Conservation (phyloP, 2,888 invertebrate genomes). For the Heteromyza rotundicornis region DNA sequence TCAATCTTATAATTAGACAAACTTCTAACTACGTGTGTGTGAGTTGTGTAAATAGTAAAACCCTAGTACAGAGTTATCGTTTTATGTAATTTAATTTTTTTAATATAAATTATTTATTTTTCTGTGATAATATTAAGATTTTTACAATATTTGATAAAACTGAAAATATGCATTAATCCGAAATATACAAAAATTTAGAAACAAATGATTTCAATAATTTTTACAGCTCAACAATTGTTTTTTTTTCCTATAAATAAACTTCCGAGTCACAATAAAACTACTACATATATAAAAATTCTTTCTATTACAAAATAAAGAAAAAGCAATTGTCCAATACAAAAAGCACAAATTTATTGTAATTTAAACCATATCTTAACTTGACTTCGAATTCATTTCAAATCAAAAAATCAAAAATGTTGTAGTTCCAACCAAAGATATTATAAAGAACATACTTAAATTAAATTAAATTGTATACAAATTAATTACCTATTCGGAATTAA, state of each 20-base stretch:
- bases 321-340: too few relatives aligned
- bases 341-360: background rate
- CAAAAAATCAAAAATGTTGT: constrained; percentile 37
- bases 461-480: background rate
- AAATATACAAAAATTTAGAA: constrained; percentile 10
- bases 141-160: too few relatives aligned
- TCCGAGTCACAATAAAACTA: too few relatives aligned
- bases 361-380: background rate
- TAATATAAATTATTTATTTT: constrained; percentile 48
- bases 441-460: too few relatives aligned
- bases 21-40: background rate
- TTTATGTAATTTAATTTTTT: background rate
- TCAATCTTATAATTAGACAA: constrained; percentile 12
- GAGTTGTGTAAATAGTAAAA: too few relatives aligned
- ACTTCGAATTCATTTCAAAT: too few relatives aligned
- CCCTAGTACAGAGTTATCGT: background rate
- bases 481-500: background rate
- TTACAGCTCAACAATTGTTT: too few relatives aligned
- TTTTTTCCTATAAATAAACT: too few relatives aligned
- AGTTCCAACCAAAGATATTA: constrained; percentile 51
- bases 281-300: too few relatives aligned
- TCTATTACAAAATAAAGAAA: too few relatives aligned
- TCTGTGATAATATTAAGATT: constrained; percentile 48
- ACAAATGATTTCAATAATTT: background rate
- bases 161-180: too few relatives aligned